Conservation (phyloP, 1,140 invertebrate genomes). For the Chlorops oryzae region DNA sequence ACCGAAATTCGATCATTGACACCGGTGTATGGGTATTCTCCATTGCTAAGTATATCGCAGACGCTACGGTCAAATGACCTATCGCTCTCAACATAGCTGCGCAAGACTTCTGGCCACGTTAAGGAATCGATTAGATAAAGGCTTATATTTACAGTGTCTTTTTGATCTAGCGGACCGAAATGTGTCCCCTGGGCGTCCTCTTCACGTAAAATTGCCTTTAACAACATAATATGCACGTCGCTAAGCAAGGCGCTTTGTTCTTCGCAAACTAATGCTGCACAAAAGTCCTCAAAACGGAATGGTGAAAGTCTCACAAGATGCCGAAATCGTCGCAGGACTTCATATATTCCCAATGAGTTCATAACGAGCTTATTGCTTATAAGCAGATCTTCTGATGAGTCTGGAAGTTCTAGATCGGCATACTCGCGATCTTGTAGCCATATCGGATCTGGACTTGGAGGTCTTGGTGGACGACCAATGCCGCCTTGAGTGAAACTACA, state of each 20-base stretch:
- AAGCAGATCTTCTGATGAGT: conserved; percentile 84
- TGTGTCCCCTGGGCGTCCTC: conserved; percentile 92
- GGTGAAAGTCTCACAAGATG: conserved; percentile 84
- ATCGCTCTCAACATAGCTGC: conserved; percentile 85
- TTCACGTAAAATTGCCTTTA: conserved; percentile 86
- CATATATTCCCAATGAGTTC: conserved; percentile 80
- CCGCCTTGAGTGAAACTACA: conserved; percentile 64
- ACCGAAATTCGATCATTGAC: conserved; percentile 79
- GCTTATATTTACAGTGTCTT: conserved; percentile 91
- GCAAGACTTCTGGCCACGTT: conserved; percentile 89
- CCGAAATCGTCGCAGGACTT: conserved; percentile 87
- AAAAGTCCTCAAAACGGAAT: conserved; percentile 94
- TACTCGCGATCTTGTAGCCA: conserved; percentile 79
- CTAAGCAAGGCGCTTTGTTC: conserved; percentile 85
- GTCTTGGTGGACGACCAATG: conserved; percentile 52
- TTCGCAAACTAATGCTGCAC: conserved; percentile 82
- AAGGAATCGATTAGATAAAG: conserved; percentile 87
- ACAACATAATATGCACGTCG: conserved; percentile 86
- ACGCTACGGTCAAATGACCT: conserved; percentile 68
- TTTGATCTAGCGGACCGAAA: conserved; percentile 92
- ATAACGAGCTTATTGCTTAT: conserved; percentile 73
- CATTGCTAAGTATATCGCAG: conserved; percentile 61
- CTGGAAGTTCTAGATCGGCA: conserved; percentile 70
- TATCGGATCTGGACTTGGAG: conserved; percentile 78
- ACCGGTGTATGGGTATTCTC: conserved; percentile 84